A percentile compares a stretch with the other conserved stretches of the same genome.
phyloP scores from a whole-genome alignment of 2,888 invertebrate genomes.

The Pyrochroa serraticornis region DNA sequence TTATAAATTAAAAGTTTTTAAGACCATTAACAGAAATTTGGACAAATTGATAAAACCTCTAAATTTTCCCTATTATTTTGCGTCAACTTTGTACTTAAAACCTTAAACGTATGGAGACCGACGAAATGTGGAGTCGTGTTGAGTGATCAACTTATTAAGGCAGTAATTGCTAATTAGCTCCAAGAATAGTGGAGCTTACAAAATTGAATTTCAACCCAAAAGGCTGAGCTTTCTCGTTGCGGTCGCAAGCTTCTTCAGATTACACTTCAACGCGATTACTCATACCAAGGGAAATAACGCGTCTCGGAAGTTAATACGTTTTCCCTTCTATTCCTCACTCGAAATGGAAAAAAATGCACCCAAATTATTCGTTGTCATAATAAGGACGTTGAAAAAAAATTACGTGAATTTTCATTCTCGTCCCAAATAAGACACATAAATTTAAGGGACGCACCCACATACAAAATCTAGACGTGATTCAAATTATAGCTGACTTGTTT shows the following conservation, averaged over 20 bases:
- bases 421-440: background rate
- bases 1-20: no score
- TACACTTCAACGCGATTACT: slow-evolving; percentile 22
- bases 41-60: no score
- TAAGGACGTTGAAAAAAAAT: background rate
- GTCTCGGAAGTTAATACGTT: slow-evolving; percentile 22
- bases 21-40: no score
- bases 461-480: background rate
- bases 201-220: no score
- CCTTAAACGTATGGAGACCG: no score
- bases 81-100: no score
- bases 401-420: slow-evolving; percentile 6
- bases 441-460: background rate
- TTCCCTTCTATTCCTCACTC: slow-evolving; percentile 20
- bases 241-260: slow-evolving; percentile 10
- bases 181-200: no score
- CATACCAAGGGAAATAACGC: slow-evolving; percentile 27
- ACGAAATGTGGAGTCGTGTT: no score
- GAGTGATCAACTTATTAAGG: no score
- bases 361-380: slow-evolving; percentile 11
- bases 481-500: background rate
- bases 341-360: slow-evolving; percentile 21
- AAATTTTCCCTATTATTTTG: no score
- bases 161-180: no score
- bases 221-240: no score